These are phyloP conservation scores for Piscicola geometra DNA, from an alignment of 2,888 invertebrate species.

Conservation along the genomic window DNA sequence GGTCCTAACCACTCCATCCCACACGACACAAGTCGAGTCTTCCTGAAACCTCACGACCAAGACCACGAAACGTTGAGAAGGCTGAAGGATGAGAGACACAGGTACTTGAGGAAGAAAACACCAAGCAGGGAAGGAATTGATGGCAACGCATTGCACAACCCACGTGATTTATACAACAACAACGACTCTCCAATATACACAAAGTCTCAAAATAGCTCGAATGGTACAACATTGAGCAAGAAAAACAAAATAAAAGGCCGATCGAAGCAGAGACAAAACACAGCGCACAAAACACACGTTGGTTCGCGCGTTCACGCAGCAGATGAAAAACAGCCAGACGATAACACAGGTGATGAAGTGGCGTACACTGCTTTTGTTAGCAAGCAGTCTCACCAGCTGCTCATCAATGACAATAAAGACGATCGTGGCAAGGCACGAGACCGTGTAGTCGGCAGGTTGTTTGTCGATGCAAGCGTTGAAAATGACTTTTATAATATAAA, in stretches of 20 bases:
- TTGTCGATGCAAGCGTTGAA: background rate
- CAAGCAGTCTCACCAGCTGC: too few species aligned
- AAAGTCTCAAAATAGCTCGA: background rate
- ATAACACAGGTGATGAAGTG: background rate
- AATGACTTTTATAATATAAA: background rate
- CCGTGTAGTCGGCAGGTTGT: too few species aligned
- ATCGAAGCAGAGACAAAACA: background rate
- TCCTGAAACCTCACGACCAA: slow-evolving; percentile 30
- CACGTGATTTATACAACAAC: background rate
- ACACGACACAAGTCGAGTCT: slow-evolving; percentile 33
- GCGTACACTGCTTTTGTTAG: too few species aligned
- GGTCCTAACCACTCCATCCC: slow-evolving; percentile 20
- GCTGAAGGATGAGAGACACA: slow-evolving; percentile 9
- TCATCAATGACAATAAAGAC: background rate
- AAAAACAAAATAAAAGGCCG: background rate
- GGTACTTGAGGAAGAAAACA: background rate
- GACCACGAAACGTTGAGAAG: slow-evolving; percentile 12
- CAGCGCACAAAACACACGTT: background rate
- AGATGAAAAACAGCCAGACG: background rate
- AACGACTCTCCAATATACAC: background rate
- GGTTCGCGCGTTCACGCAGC: background rate
- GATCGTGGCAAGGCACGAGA: background rate
- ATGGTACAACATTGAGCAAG: background rate
- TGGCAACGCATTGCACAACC: background rate
- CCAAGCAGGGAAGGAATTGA: background rate